Evolutionary conservation across 2,113 vertebrate species (phyloP).

Genomic region (Acrocephalus arundinaceus): DNA sequence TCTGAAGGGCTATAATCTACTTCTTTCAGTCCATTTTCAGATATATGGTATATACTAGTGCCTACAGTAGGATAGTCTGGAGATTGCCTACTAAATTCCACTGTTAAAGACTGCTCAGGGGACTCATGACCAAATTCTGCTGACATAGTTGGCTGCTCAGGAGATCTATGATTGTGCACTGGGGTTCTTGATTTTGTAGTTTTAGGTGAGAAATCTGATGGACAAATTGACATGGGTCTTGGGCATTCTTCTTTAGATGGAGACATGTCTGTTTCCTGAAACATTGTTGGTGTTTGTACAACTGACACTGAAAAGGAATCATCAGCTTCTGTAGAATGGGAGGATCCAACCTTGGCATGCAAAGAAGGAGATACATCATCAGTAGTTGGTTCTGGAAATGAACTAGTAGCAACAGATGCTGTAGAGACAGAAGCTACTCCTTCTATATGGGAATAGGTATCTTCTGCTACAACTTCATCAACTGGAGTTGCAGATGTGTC

Average conservation of each 20-base stretch:
- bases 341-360: too few species aligned
- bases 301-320: constrained; percentile 86
- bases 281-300: constrained; percentile 91
- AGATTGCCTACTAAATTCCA: not conserved
- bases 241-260: constrained; percentile 92
- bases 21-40: not conserved
- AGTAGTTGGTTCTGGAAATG: too few species aligned
- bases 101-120: not conserved
- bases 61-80: not conserved
- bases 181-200: not conserved
- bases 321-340: too few species aligned
- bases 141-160: not conserved
- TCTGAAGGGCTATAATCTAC: not conserved
- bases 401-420: too few species aligned
- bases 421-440: too few species aligned
- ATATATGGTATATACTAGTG: not conserved
- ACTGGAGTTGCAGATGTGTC: too few species aligned
- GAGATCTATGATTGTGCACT: not conserved
- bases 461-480: too few species aligned
- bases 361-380: too few species aligned
- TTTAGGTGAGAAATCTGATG: not conserved
- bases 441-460: too few species aligned
- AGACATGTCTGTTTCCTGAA: too few species aligned
- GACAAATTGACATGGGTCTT: constrained; percentile 94
- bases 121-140: not conserved